phyloP scores from a whole-genome alignment of 2,113 vertebrate species.

The Chlorodrepanis virens region DNA sequence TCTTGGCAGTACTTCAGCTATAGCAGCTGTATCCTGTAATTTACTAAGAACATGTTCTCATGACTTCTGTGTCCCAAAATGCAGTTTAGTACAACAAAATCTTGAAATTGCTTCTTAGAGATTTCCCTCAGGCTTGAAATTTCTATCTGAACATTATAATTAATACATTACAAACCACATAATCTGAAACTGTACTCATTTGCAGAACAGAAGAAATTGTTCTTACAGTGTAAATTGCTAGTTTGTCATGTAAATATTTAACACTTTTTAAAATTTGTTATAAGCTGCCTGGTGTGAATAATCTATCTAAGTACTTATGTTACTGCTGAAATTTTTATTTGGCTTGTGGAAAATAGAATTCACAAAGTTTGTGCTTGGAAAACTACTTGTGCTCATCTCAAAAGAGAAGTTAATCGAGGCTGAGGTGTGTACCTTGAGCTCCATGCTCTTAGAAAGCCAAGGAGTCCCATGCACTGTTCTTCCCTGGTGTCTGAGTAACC shows the following conservation, averaged over 20 bases:
- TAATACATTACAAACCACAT: constrained; percentile 18
- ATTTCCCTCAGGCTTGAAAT: constrained; percentile 16
- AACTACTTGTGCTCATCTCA: background rate
- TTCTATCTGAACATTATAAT: background rate
- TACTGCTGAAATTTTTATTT: constrained; percentile 39
- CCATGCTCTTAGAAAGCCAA: background rate
- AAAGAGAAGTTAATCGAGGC: background rate
- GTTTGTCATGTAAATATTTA: constrained; percentile 35
- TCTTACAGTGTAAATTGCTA: background rate
- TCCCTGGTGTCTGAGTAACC: background rate
- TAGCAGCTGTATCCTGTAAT: constrained; percentile 25
- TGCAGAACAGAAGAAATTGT: background rate
- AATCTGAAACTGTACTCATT: background rate
- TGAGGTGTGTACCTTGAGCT: background rate
- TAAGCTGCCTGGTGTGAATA: background rate
- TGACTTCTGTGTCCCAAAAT: background rate
- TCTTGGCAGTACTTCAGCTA: background rate
- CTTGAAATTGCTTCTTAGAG: background rate
- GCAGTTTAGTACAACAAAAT: background rate
- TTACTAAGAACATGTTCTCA: background rate
- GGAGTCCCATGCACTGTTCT: background rate
- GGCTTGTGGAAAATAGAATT: background rate
- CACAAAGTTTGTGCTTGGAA: background rate
- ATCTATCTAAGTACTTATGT: background rate
- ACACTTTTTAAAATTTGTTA: background rate